A percentile compares a stretch with the other conserved stretches of the same genome.
These are phyloP conservation scores for Synergus umbraculus DNA, from an alignment of 2,888 invertebrate genomes.

Conservation along the genomic window DNA sequence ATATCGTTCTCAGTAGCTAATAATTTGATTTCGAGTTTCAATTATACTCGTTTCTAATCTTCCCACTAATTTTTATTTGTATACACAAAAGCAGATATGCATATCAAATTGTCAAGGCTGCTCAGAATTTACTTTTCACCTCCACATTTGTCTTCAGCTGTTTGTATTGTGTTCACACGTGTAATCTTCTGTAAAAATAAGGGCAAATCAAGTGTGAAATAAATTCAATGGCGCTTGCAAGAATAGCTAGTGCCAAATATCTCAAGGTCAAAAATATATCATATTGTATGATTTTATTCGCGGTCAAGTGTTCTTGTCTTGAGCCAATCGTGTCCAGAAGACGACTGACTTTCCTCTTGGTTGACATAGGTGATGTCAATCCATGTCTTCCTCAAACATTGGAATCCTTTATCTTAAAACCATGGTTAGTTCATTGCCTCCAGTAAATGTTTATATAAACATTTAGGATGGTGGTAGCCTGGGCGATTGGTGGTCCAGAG, in stretches of 20 bases:
- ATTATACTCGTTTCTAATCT: not conserved
- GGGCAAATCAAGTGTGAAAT: not conserved
- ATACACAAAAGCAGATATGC: not conserved
- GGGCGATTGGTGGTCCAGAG: too few relatives aligned
- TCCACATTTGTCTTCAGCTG: not conserved
- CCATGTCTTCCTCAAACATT: too few relatives aligned
- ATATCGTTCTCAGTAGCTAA: not conserved
- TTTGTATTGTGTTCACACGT: not conserved
- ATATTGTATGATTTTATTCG: too few relatives aligned
- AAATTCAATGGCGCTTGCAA: not conserved
- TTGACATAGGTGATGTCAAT: too few relatives aligned
- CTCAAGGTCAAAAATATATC: not conserved
- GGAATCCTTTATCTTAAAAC: too few relatives aligned
- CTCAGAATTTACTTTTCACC: not conserved
- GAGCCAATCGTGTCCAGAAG: too few relatives aligned
- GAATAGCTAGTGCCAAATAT: not conserved
- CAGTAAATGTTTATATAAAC: too few relatives aligned
- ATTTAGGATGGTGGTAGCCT: too few relatives aligned
- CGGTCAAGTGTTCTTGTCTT: too few relatives aligned
- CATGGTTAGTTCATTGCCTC: too few relatives aligned
- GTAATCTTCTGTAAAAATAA: not conserved
- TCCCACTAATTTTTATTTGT: not conserved
- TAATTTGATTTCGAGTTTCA: not conserved
- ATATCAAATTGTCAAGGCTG: conserved; percentile 7
- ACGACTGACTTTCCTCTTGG: too few relatives aligned